Conservation (phyloP, 2,888 invertebrate species). For the Euphydryas editha region DNA sequence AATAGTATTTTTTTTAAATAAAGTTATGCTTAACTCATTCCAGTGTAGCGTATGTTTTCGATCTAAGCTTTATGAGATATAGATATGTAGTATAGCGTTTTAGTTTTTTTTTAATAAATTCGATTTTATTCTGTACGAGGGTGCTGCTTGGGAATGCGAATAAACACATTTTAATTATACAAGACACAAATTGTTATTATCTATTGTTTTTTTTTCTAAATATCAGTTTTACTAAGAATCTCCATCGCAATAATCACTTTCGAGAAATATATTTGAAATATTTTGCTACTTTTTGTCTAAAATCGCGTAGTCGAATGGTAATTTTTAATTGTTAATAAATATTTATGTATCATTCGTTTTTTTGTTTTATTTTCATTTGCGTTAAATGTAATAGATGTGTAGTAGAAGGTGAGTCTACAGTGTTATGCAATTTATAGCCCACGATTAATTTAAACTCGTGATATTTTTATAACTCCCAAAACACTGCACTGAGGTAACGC, state of each 20-base stretch:
- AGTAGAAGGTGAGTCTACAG: conserved; percentile 67
- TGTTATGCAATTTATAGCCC: conserved; percentile 81
- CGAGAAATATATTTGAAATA: conserved; percentile 46
- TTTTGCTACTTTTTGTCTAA: conserved; percentile 60
- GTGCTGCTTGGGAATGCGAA: conserved; percentile 69
- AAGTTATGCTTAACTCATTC: conserved; percentile 77
- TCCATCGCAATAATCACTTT: conserved; percentile 54
- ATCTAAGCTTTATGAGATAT: conserved; percentile 75
- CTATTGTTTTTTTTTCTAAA: conserved; percentile 34
- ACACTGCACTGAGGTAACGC: conserved; percentile 31
- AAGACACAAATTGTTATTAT: conserved; percentile 43
- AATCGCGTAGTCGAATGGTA: conserved; percentile 63
- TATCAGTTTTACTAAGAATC: conserved; percentile 52
- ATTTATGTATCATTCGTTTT: conserved; percentile 74
- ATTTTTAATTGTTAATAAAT: conserved; percentile 81
- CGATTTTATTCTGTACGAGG: conserved; percentile 65
- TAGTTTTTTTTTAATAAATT: conserved; percentile 69
- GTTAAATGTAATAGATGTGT: conserved; percentile 27
- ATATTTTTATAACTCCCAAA: conserved; percentile 14
- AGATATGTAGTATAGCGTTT: conserved; percentile 59
- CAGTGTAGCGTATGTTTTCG: conserved; percentile 72
- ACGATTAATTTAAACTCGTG: conserved; percentile 37
- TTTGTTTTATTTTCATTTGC: conserved; percentile 69
- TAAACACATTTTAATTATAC: conserved; percentile 51
- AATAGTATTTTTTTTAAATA: conserved; percentile 56